Evolutionary conservation across 2,888 invertebrate genomes (phyloP).

Genomic region (Deroplatys truncata): DNA sequence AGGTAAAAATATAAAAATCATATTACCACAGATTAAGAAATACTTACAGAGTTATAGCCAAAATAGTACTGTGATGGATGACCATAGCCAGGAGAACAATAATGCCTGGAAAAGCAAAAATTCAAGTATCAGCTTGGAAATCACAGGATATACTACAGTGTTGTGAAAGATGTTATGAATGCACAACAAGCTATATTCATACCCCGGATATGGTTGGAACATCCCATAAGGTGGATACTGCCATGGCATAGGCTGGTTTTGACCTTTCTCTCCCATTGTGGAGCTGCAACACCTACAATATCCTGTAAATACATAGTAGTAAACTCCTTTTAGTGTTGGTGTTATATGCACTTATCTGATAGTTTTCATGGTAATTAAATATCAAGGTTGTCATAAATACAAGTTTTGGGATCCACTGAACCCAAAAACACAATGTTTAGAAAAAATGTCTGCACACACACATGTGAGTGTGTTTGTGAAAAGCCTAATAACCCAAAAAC

Average conservation of each 20-base stretch:
- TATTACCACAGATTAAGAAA: background rate
- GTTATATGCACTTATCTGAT: too few relatives aligned
- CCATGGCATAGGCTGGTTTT: slow-evolving; percentile 39
- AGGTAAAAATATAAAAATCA: too few relatives aligned
- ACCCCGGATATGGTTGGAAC: slow-evolving; percentile 43
- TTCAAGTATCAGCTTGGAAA: background rate
- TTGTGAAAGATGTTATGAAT: background rate
- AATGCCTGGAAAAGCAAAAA: slow-evolving; percentile 18
- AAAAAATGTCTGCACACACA: too few relatives aligned
- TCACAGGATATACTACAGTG: too few relatives aligned
- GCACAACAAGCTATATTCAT: slow-evolving; percentile 10
- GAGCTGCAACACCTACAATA: background rate
- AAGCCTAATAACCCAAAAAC: too few relatives aligned
- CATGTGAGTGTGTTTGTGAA: too few relatives aligned
- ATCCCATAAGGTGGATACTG: slow-evolving; percentile 44
- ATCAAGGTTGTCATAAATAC: too few relatives aligned
- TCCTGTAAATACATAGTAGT: background rate
- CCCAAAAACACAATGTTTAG: too few relatives aligned
- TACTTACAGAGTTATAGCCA: slow-evolving; percentile 18
- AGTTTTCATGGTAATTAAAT: too few relatives aligned
- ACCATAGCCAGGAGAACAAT: slow-evolving; percentile 26
- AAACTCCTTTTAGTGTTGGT: too few relatives aligned
- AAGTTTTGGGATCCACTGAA: too few relatives aligned
- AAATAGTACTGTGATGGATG: slow-evolving; percentile 26
- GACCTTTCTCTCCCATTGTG: slow-evolving; percentile 22